phyloP scores from a whole-genome alignment of 2,888 invertebrate genomes.

The Lasius platythorax region DNA sequence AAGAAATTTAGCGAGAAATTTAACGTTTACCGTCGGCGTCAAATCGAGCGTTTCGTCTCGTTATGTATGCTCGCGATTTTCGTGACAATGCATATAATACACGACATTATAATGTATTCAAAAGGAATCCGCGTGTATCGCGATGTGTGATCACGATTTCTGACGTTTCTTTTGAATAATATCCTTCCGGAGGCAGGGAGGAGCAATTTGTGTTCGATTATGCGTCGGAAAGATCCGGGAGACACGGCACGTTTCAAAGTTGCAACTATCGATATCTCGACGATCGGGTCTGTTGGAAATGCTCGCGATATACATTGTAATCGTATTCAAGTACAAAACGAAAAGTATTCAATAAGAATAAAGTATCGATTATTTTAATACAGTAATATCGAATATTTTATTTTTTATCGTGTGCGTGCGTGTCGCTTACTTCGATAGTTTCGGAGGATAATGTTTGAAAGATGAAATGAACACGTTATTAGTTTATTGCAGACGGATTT shows the following conservation, averaged over 20 bases:
- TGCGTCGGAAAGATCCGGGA: slow-evolving; percentile 76
- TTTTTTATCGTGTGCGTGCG: not conserved
- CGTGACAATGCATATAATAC: slow-evolving; percentile 79
- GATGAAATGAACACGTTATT: not conserved
- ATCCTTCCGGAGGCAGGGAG: slow-evolving; percentile 57
- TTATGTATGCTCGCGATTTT: slow-evolving; percentile 56
- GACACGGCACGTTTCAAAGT: slow-evolving; percentile 81
- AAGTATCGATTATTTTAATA: slow-evolving; percentile 35
- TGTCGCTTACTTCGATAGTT: not conserved
- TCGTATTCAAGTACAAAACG: not conserved
- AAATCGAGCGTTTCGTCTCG: slow-evolving; percentile 59
- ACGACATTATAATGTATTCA: slow-evolving; percentile 76
- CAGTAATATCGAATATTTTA: not conserved
- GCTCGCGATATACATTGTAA: slow-evolving; percentile 16
- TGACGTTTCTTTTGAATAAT: slow-evolving; percentile 73
- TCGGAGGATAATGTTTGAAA: too few species aligned
- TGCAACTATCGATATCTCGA: slow-evolving; percentile 70
- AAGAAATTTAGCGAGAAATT: not conserved
- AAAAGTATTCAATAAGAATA: not conserved
- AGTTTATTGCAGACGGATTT: not conserved
- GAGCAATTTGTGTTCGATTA: slow-evolving; percentile 67
- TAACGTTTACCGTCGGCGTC: not conserved
- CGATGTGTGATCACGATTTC: slow-evolving; percentile 70
- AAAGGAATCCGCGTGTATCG: slow-evolving; percentile 75
- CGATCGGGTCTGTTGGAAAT: slow-evolving; percentile 60